Conservation (phyloP, 2,888 invertebrate genomes). For the Heliconius cydno region DNA sequence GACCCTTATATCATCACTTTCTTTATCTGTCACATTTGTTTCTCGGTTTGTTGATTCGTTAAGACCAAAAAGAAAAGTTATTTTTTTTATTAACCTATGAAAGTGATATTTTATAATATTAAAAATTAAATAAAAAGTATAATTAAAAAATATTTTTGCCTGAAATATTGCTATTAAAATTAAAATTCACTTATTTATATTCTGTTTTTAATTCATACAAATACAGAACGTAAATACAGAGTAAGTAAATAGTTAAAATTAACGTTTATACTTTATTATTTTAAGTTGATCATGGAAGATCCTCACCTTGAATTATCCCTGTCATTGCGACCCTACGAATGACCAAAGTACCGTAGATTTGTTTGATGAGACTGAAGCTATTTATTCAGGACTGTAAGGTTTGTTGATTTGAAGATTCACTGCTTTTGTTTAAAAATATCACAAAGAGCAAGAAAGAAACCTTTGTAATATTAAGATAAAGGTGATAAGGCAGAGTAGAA, state of each 20-base stretch:
- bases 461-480: slow-evolving; percentile 12
- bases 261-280: slow-evolving; percentile 18
- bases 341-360: slow-evolving; percentile 13
- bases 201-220: not conserved
- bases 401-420: slow-evolving; percentile 23
- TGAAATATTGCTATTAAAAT: not conserved
- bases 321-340: slow-evolving; percentile 6
- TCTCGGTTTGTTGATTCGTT: too few relatives aligned
- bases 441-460: not conserved
- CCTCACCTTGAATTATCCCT: slow-evolving; percentile 13
- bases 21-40: too few relatives aligned
- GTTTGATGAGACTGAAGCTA: slow-evolving; percentile 19
- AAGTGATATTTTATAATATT: too few relatives aligned
- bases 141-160: not conserved
- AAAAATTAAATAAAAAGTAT: not conserved
- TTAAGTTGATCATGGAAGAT: slow-evolving; percentile 15
- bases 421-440: slow-evolving; percentile 8
- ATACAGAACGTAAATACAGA: not conserved
- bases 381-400: slow-evolving; percentile 21
- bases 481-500: slow-evolving; percentile 1
- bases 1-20: too few relatives aligned
- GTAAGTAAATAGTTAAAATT: not conserved
- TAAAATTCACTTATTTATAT: not conserved
- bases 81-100: too few relatives aligned
- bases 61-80: too few relatives aligned